Conservation (phyloP, 2,113 vertebrate species). For the Serilophus lunatus region DNA sequence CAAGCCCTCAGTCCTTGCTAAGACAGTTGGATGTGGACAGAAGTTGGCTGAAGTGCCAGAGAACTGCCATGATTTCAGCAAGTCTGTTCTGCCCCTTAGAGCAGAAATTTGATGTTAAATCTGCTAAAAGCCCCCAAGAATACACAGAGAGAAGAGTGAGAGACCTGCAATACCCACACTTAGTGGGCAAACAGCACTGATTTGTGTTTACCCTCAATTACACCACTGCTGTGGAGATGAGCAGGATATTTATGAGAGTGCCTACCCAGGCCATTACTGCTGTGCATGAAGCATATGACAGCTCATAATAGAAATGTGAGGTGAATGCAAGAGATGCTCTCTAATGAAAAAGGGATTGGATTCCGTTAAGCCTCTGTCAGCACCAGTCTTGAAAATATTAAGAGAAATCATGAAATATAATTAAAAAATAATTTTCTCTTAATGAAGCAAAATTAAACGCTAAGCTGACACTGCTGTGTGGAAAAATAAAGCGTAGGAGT, state of each 20-base stretch:
- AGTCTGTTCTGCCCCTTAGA: neutral
- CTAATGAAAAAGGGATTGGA: constrained; percentile 38
- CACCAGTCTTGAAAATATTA: constrained; percentile 19
- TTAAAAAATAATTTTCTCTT: constrained; percentile 42
- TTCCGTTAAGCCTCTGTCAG: neutral
- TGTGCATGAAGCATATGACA: neutral
- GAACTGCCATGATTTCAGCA: neutral
- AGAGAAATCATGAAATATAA: constrained; percentile 54
- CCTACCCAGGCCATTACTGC: neutral
- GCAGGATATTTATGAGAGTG: neutral
- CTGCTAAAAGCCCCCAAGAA: neutral
- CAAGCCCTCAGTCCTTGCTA: neutral
- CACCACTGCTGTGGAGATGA: neutral
- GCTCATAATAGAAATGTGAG: neutral
- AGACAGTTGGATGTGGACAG: neutral
- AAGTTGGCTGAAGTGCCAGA: neutral
- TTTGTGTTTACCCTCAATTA: neutral
- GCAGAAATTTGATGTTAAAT: neutral
- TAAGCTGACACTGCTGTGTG: neutral
- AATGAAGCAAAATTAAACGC: constrained; percentile 1
- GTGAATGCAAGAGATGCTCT: neutral
- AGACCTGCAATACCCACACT: neutral
- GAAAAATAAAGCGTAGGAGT: neutral
- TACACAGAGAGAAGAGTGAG: neutral
- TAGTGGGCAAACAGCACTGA: neutral